Evolutionary conservation across 2,113 vertebrate species (phyloP).

Genomic region (Garra rufa): DNA sequence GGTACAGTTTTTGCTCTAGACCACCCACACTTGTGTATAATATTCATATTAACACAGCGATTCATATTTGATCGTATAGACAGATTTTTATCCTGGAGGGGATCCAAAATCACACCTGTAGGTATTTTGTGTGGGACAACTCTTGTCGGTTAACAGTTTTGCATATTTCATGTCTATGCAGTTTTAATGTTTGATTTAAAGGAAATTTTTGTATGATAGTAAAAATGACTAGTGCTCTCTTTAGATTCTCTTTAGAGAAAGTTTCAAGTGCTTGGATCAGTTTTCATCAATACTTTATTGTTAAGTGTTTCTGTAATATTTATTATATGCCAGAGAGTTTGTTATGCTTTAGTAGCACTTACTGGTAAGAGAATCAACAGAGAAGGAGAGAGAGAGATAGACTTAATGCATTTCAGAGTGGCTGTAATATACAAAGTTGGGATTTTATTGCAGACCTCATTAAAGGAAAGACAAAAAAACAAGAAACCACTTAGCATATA

Average conservation of each 20-base stretch:
- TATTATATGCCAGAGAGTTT: conserved; percentile 2
- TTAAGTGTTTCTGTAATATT: background rate
- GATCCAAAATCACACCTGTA: conserved; percentile 29
- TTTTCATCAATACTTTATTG: background rate
- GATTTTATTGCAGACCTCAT: conserved; percentile 31
- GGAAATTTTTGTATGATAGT: no score
- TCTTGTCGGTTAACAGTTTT: background rate
- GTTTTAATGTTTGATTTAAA: no score
- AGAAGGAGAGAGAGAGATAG: background rate
- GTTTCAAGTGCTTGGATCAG: background rate
- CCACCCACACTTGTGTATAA: conserved; percentile 26
- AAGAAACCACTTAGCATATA: background rate
- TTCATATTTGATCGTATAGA: background rate
- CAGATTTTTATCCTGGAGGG: conserved; percentile 1
- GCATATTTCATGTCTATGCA: background rate
- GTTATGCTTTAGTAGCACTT: conserved; percentile 4
- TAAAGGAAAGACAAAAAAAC: conserved; percentile 22
- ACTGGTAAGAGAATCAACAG: background rate
- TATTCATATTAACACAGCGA: background rate
- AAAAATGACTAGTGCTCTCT: no score
- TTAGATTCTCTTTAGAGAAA: background rate
- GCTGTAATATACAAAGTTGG: background rate
- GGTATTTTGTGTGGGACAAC: background rate
- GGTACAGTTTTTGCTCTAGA: background rate
- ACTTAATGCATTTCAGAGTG: conserved; percentile 24